Conservation (phyloP, 2,113 vertebrate genomes). For the Todiramphus chloris region DNA sequence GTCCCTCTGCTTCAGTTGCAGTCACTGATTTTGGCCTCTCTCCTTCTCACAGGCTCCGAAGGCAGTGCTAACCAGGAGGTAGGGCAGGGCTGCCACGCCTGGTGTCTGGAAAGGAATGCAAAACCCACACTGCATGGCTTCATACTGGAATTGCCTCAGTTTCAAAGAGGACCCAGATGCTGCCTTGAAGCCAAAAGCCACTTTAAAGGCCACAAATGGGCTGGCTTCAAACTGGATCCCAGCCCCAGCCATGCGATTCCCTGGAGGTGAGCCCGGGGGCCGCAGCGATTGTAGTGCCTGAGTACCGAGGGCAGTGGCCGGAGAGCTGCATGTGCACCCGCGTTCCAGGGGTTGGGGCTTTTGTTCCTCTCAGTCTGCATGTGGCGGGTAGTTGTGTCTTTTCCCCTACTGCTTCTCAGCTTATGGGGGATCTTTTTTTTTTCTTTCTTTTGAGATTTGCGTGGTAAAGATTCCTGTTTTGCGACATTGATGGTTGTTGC, state of each 20-base stretch:
- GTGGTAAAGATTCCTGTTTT: neutral
- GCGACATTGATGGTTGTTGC: neutral
- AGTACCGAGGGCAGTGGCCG: neutral
- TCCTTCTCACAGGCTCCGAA: neutral
- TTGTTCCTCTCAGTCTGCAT: neutral
- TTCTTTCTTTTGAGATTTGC: neutral
- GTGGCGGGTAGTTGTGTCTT: neutral
- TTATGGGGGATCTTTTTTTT: neutral
- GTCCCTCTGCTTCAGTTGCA: neutral
- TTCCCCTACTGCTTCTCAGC: neutral
- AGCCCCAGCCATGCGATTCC: neutral
- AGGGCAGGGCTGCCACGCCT: neutral
- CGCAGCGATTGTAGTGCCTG: neutral
- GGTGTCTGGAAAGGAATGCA: neutral
- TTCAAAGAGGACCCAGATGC: neutral
- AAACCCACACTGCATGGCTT: neutral
- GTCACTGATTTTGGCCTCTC: neutral
- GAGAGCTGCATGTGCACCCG: neutral
- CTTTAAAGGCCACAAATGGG: neutral
- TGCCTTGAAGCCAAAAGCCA: neutral
- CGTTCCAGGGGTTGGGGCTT: neutral
- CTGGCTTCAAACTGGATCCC: neutral
- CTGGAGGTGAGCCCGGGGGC: neutral
- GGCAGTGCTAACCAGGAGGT: neutral
- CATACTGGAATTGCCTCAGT: neutral